A percentile compares a stretch with the other conserved stretches of the same genome.
Evolutionary conservation across 2,888 invertebrate species (phyloP).

Genomic region (Lepidochrysops patricia): DNA sequence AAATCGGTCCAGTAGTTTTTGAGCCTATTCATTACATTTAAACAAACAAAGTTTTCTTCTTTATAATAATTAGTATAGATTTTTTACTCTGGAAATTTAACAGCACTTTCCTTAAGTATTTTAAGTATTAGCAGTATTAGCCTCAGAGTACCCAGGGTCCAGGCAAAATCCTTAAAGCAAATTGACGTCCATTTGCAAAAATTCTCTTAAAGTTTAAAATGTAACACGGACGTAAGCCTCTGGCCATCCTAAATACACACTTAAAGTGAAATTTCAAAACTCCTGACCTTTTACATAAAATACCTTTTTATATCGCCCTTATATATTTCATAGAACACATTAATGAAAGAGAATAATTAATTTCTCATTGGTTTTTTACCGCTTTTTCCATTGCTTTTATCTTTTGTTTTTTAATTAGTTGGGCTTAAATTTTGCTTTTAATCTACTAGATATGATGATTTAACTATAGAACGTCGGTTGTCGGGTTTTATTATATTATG

Average conservation of each 20-base stretch:
- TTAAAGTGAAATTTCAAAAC: background rate
- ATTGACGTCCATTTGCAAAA: background rate
- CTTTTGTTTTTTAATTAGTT: background rate
- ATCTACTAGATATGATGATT: too few species aligned
- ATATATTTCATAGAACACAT: background rate
- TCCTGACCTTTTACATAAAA: constrained; percentile 5
- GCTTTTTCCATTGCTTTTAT: background rate
- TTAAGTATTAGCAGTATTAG: background rate
- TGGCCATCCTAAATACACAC: constrained; percentile 2
- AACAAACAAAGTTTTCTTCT: too few species aligned
- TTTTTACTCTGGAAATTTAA: too few species aligned
- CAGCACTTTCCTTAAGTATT: too few species aligned
- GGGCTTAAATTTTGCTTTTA: background rate
- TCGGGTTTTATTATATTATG: too few species aligned
- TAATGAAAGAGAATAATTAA: constrained; percentile 2
- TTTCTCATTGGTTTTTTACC: background rate
- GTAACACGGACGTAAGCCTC: background rate
- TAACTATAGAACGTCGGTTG: too few species aligned
- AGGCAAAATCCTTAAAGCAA: background rate
- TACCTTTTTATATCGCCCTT: background rate
- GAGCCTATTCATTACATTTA: too few species aligned
- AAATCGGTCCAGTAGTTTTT: too few species aligned
- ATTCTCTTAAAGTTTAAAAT: background rate
- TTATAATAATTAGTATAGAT: too few species aligned
- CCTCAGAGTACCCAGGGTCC: background rate